phyloP scores from a whole-genome alignment of 2,888 invertebrate genomes.

The Heliconius aoede region DNA sequence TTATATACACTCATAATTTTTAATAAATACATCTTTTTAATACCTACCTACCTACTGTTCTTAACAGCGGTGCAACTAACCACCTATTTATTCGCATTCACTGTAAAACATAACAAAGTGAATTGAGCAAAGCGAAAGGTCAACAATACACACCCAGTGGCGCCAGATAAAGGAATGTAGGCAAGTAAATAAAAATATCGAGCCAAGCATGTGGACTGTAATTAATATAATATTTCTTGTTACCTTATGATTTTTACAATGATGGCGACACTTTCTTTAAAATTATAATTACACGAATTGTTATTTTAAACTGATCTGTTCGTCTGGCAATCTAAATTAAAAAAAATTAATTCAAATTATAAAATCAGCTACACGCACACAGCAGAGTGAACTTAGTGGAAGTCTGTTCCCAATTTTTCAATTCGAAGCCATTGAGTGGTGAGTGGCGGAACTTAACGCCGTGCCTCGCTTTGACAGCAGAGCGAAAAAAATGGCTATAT shows the following conservation, averaged over 20 bases:
- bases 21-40: background rate
- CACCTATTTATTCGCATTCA: constrained; percentile 39
- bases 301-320: no score
- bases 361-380: no score
- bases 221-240: constrained; percentile 38
- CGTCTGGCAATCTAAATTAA: no score
- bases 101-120: constrained; percentile 28
- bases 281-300: background rate
- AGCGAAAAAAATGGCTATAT: no score
- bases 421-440: no score
- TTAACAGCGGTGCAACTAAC: no score
- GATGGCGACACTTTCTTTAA: constrained; percentile 15
- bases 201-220: constrained; percentile 38
- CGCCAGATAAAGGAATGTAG: constrained; percentile 46
- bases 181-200: constrained; percentile 43
- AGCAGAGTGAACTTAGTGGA: no score
- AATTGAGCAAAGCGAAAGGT: constrained; percentile 44
- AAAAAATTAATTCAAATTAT: no score
- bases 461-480: background rate
- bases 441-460: no score
- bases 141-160: constrained; percentile 44
- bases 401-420: no score
- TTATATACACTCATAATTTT: background rate
- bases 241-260: constrained; percentile 3
- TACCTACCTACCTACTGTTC: no score